Conservation (phyloP, 2,797 vertebrate species). For the Arctocebus calabarensis region DNA sequence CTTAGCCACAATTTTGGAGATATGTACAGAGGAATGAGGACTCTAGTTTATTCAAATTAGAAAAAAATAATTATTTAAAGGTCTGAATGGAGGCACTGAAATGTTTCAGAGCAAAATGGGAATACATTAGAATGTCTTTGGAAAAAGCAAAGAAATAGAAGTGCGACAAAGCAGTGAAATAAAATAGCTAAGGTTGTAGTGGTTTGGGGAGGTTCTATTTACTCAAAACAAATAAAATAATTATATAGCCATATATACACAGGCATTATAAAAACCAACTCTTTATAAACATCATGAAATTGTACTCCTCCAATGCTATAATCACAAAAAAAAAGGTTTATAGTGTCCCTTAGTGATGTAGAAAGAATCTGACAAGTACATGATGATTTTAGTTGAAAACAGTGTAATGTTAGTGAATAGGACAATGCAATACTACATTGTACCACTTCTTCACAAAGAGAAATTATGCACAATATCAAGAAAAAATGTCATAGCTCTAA, state of each 20-base stretch:
- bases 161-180: background rate
- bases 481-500: background rate
- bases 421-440: background rate
- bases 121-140: slow-evolving; percentile 22
- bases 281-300: background rate
- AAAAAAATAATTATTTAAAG: background rate
- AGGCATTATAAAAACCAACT: slow-evolving; percentile 5
- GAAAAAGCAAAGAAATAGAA: background rate
- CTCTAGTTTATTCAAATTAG: slow-evolving; percentile 33
- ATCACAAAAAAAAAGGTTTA: background rate
- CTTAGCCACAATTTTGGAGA: background rate
- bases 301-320: background rate
- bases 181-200: slow-evolving; percentile 24
- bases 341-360: background rate
- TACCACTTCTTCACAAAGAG: background rate
- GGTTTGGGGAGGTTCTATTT: background rate
- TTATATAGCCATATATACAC: background rate
- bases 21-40: background rate
- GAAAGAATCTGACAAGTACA: background rate
- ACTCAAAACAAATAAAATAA: background rate
- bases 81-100: background rate
- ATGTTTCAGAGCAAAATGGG: slow-evolving; percentile 7
- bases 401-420: background rate
- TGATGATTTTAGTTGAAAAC: background rate
- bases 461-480: background rate